Base-by-base conservation (phyloP, 1,140 invertebrate species). In the Bombyx mandarina region DNA sequence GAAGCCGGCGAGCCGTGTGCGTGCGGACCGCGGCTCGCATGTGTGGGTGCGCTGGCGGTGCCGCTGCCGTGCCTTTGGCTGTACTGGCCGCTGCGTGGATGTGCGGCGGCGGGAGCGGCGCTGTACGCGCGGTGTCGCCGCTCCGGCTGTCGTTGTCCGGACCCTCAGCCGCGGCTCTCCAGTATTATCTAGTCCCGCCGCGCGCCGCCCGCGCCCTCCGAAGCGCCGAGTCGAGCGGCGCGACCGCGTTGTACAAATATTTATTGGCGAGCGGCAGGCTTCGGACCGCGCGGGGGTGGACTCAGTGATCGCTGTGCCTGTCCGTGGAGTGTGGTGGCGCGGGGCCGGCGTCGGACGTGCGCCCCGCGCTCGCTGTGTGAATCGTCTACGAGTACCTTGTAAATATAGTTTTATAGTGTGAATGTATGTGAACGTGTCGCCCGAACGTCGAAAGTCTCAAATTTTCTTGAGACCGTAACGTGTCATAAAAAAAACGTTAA, bases 51-150 rank as follows among this genome's bases (percentile, higher is more conserved):
- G 22, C 89, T 97, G 64, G 91, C 95, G 45, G 82, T 95, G 65
- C 89, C 93, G 64, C 90, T 98, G 82, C 97, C 97, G 61, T 98
- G 96, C 86, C 89, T 98, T 60, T 93, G 94, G 82, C 94, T 94
- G 77, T 98, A 98, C 87, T 97, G 95, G 95, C 97, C 97, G 56
- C 90, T 97, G 77, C 91, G 93, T 73, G 94, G 93, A 42, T 93
- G 92, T 80, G 92, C 96, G 63, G 91, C 92, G 58, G 88, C 92
- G 54, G 93, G 93, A 82, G 96, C 96, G 79, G 90, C 91, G 65
- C 93, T 93, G 71, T 97, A 98, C 88, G 93, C 94, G 60, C 90
- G 92, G 62, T 90, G 91, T 53, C 91, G 93, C 66, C 94, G 94
- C 72, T 58, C 89, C 79, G 84, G 90, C 62, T 90, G 90, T 81